Percentiles rank a stretch among this genome's conserved stretches.
These are phyloP conservation scores for Archegozetes longisetosus DNA, from an alignment of 1,140 invertebrate genomes.

Conservation along the genomic window DNA sequence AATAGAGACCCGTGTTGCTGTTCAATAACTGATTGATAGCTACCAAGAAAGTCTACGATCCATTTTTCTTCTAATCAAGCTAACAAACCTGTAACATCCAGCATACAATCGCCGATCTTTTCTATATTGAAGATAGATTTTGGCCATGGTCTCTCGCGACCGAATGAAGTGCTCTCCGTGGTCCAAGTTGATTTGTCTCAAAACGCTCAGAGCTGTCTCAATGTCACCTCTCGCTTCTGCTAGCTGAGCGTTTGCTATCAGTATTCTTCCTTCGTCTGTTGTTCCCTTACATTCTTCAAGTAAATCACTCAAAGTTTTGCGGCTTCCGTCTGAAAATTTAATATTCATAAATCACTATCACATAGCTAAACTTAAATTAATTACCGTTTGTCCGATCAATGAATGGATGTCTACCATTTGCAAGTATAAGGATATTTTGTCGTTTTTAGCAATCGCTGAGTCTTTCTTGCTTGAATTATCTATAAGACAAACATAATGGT, in stretches of 20 bases:
- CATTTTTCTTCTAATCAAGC: not conserved
- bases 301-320: conserved; percentile 64
- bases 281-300: conserved; percentile 55
- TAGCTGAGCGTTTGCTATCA: conserved; percentile 68
- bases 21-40: no score
- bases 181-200: conserved; percentile 54
- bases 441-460: conserved; percentile 41
- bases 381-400: conserved; percentile 43
- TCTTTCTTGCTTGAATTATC: conserved; percentile 2
- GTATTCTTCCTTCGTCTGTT: conserved; percentile 61
- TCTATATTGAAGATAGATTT: conserved; percentile 71
- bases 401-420: conserved; percentile 67
- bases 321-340: conserved; percentile 45
- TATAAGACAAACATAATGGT: no score
- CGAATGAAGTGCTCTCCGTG: conserved; percentile 62
- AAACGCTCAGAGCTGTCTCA: conserved; percentile 56
- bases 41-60: not conserved
- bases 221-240: conserved; percentile 59
- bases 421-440: conserved; percentile 68
- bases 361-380: not conserved
- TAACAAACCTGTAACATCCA: conserved; percentile 37
- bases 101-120: conserved; percentile 56
- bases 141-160: conserved; percentile 74
- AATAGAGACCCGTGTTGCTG: no score
- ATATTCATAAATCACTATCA: not conserved